phyloP scores from a whole-genome alignment of 53 echinoderm and acorn worm species.

The Actinopyga echinites region DNA sequence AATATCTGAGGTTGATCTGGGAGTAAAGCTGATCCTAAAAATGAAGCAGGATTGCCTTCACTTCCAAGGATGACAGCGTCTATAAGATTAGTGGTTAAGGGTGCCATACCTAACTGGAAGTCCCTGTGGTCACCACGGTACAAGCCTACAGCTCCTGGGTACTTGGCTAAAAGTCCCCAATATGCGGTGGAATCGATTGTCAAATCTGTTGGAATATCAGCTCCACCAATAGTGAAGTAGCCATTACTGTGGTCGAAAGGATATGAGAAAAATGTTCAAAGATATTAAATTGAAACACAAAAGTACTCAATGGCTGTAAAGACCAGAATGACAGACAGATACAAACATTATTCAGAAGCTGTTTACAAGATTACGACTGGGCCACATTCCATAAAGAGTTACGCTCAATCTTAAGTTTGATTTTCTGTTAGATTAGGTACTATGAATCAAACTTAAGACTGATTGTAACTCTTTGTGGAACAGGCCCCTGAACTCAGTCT shows the following conservation, averaged over 20 bases:
- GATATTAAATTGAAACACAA: no score
- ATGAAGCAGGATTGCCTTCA: constrained; percentile 36
- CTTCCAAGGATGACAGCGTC: constrained; percentile 81
- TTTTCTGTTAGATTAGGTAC: no score
- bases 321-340: not conserved
- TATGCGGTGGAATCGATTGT: constrained; percentile 25
- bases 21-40: constrained; percentile 42
- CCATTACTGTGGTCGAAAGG: constrained; percentile 64
- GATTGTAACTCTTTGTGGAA: no score
- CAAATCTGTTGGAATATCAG: constrained; percentile 31
- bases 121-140: constrained; percentile 66
- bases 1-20: constrained; percentile 46
- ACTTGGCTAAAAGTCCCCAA: constrained; percentile 13
- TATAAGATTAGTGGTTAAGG: constrained; percentile 54
- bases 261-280: not conserved
- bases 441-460: no score
- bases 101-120: constrained; percentile 47
- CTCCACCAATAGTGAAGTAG: constrained; percentile 64
- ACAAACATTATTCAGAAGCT: not conserved
- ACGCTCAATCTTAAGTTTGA: no score
- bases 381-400: no score
- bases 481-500: no score
- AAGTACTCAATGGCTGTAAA: no score
- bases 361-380: no score
- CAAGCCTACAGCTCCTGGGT: constrained; percentile 67